phyloP scores from a whole-genome alignment of 2,888 invertebrate genomes.

The Phymatocera aterrima region DNA sequence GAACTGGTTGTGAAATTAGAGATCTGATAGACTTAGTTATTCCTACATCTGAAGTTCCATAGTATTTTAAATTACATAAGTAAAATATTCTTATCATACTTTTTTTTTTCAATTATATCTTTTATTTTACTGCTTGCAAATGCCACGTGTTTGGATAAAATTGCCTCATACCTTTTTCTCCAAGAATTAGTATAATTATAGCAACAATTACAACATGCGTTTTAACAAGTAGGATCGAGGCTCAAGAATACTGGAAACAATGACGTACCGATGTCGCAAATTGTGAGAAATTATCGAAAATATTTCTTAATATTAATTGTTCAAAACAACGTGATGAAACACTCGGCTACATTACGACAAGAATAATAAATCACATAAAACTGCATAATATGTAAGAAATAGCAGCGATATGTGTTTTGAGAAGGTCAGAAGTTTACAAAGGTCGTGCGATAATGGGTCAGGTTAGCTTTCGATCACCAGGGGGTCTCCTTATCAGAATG shows the following conservation, averaged over 20 bases:
- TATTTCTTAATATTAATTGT: neutral
- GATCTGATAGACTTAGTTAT: too few species aligned
- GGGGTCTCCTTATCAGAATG: slow-evolving; percentile 58
- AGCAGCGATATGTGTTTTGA: slow-evolving; percentile 48
- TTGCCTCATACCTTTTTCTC: too few species aligned
- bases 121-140: neutral
- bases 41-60: too few species aligned
- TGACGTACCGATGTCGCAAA: too few species aligned
- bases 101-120: too few species aligned
- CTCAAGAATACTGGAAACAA: neutral
- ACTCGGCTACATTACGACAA: slow-evolving; percentile 22
- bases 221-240: neutral
- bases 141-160: neutral
- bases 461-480: slow-evolving; percentile 55
- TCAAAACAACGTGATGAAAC: slow-evolving; percentile 6
- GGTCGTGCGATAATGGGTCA: slow-evolving; percentile 60
- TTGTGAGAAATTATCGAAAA: neutral
- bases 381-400: slow-evolving; percentile 48
- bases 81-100: too few species aligned
- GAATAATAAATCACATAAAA: slow-evolving; percentile 41
- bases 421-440: slow-evolving; percentile 70
- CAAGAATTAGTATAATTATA: too few species aligned
- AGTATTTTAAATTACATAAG: too few species aligned
- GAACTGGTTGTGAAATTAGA: neutral
- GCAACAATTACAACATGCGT: too few species aligned